Evolutionary conservation across 2,888 invertebrate species (phyloP).

Genomic region (Eueremaeus valkanovi): DNA sequence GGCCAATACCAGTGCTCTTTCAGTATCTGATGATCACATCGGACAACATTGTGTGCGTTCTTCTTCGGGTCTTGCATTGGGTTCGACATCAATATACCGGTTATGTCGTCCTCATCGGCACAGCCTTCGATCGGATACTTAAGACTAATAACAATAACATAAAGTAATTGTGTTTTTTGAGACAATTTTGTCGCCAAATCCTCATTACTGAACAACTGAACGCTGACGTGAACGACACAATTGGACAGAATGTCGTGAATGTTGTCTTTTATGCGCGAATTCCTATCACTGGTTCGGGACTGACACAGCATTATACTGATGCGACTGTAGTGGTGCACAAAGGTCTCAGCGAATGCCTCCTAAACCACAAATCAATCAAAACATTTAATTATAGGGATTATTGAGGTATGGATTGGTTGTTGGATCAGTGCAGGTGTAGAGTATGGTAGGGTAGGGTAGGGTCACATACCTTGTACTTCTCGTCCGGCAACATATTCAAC

Average conservation of each 20-base stretch:
- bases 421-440: no score
- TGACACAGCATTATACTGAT: slow-evolving; percentile 74
- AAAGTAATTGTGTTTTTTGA: slow-evolving; percentile 78
- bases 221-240: slow-evolving; percentile 94
- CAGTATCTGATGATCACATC: slow-evolving; percentile 86
- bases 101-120: slow-evolving; percentile 13
- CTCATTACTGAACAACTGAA: slow-evolving; percentile 91
- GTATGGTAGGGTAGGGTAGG: no score
- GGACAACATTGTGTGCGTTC: slow-evolving; percentile 63
- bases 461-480: slow-evolving; percentile 68
- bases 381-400: slow-evolving; percentile 34
- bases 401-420: slow-evolving; percentile 55
- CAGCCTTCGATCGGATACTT: slow-evolving; percentile 67
- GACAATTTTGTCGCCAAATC: slow-evolving; percentile 84
- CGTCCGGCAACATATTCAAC: slow-evolving; percentile 90
- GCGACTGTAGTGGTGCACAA: slow-evolving; percentile 92
- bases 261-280: slow-evolving; percentile 57
- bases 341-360: slow-evolving; percentile 84
- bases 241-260: slow-evolving; percentile 90
- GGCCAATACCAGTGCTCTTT: slow-evolving; percentile 99
- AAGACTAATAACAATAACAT: slow-evolving; percentile 86
- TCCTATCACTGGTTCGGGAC: slow-evolving; percentile 55
- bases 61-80: slow-evolving; percentile 39
- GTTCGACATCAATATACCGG: slow-evolving; percentile 32
- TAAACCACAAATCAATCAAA: slow-evolving; percentile 16